These are phyloP conservation scores for Epinephelus cyanopodus DNA, from an alignment of 2,113 vertebrate species.

Conservation along the genomic window DNA sequence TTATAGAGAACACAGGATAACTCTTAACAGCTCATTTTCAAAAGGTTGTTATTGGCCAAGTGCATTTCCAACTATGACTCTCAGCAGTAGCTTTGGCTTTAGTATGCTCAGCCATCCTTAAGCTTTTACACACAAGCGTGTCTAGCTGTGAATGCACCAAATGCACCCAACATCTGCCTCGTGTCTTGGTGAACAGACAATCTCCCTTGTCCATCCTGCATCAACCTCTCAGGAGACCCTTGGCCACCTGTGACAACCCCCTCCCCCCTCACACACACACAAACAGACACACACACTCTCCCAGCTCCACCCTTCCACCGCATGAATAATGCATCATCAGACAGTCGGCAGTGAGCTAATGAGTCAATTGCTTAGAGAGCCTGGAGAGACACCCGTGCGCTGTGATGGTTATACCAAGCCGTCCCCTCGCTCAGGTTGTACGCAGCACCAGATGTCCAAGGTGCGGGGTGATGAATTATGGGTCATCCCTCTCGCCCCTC, in stretches of 20 bases:
- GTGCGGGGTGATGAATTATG: conserved; percentile 78
- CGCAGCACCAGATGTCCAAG: conserved; percentile 76
- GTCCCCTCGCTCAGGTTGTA: conserved; percentile 66
- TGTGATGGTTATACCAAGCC: conserved; percentile 63
- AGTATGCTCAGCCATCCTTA: conserved; percentile 54
- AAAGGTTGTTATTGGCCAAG: background rate
- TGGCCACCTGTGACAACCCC: conserved; percentile 71
- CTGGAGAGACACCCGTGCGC: conserved; percentile 67
- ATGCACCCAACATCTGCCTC: conserved; percentile 76
- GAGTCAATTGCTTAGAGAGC: conserved; percentile 77
- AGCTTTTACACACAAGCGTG: conserved; percentile 53
- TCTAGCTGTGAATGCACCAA: conserved; percentile 61
- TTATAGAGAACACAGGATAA: background rate
- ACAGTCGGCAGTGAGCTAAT: conserved; percentile 78
- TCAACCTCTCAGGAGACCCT: conserved; percentile 66
- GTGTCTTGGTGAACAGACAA: conserved; percentile 75
- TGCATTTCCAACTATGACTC: conserved; percentile 1
- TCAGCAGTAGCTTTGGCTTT: conserved; percentile 32
- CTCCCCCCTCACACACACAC: conserved; percentile 8
- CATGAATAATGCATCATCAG: conserved; percentile 85
- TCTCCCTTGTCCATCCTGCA: conserved; percentile 60
- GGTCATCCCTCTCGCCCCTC: conserved; percentile 66
- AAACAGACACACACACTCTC: conserved; percentile 18
- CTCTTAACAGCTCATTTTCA: background rate
- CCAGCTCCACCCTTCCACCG: conserved; percentile 50